These are phyloP conservation scores for Syrphus vitripennis DNA, from an alignment of 2,888 invertebrate genomes.

Conservation along the genomic window DNA sequence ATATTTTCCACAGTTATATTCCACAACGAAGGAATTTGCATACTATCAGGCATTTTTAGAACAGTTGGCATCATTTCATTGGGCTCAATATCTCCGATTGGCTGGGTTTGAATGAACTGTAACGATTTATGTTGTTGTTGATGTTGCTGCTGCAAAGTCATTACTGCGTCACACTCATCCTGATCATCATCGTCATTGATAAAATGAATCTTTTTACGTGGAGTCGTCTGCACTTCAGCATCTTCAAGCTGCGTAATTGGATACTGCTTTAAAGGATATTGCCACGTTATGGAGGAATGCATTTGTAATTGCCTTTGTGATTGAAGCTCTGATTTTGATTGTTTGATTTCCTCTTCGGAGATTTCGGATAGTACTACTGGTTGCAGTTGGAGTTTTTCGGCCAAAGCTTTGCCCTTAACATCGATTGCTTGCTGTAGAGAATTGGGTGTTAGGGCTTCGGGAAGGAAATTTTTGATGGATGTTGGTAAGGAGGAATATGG, in stretches of 20 bases:
- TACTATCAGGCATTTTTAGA: slow-evolving; percentile 80
- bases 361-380: slow-evolving; percentile 76
- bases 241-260: slow-evolving; percentile 73
- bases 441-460: slow-evolving; percentile 84
- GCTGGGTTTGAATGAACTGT: slow-evolving; percentile 74
- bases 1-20: slow-evolving; percentile 79
- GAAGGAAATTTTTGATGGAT: slow-evolving; percentile 78
- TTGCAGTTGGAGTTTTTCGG: slow-evolving; percentile 76
- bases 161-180: slow-evolving; percentile 51
- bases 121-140: slow-evolving; percentile 42
- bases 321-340: slow-evolving; percentile 66
- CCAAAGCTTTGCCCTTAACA: slow-evolving; percentile 86
- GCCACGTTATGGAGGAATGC: slow-evolving; percentile 53
- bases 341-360: slow-evolving; percentile 73
- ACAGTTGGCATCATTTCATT: slow-evolving; percentile 71
- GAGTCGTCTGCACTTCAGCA: slow-evolving; percentile 76
- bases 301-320: slow-evolving; percentile 50
- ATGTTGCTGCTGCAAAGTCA: background rate
- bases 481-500: slow-evolving; percentile 73
- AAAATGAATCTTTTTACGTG: slow-evolving; percentile 73
- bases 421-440: slow-evolving; percentile 87
- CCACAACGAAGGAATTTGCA: slow-evolving; percentile 84
- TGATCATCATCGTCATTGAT: slow-evolving; percentile 52
- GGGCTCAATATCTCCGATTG: slow-evolving; percentile 56
- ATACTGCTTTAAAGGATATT: slow-evolving; percentile 51